Evolutionary conservation across 2,888 invertebrate species (phyloP).

Genomic region (Psococerastis gibbosa): DNA sequence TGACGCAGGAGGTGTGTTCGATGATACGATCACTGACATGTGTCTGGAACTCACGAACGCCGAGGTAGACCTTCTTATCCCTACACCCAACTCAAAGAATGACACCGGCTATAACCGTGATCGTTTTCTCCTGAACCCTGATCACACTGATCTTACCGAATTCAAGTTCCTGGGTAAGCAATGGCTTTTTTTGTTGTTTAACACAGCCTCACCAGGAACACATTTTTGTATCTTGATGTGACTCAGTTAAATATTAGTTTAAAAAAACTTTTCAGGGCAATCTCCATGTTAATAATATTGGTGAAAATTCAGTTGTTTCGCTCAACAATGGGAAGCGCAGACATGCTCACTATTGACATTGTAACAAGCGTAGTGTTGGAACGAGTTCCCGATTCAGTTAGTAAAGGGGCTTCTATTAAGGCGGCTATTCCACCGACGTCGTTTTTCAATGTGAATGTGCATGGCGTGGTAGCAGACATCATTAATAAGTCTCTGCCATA

Average conservation of each 20-base stretch:
- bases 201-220: too few species aligned
- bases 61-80: slow-evolving; percentile 35
- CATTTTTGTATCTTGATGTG: neutral
- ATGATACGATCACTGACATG: slow-evolving; percentile 49
- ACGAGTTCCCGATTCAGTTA: too few species aligned
- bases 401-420: too few species aligned
- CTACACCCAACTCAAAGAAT: slow-evolving; percentile 39
- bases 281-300: neutral
- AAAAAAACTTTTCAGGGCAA: neutral
- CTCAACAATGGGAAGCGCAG: too few species aligned
- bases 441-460: too few species aligned
- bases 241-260: neutral
- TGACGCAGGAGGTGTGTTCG: slow-evolving; percentile 48
- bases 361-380: too few species aligned
- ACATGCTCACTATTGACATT: too few species aligned
- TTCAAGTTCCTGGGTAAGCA: slow-evolving; percentile 40
- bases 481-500: too few species aligned
- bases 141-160: slow-evolving; percentile 33
- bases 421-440: too few species aligned
- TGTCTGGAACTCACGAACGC: slow-evolving; percentile 40
- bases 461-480: too few species aligned
- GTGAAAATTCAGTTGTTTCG: neutral
- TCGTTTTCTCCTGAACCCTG: slow-evolving; percentile 38
- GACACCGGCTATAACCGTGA: slow-evolving; percentile 42
- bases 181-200: too few species aligned